phyloP scores from a whole-genome alignment of 2,113 vertebrate genomes.

The Rhinogobius similis region DNA sequence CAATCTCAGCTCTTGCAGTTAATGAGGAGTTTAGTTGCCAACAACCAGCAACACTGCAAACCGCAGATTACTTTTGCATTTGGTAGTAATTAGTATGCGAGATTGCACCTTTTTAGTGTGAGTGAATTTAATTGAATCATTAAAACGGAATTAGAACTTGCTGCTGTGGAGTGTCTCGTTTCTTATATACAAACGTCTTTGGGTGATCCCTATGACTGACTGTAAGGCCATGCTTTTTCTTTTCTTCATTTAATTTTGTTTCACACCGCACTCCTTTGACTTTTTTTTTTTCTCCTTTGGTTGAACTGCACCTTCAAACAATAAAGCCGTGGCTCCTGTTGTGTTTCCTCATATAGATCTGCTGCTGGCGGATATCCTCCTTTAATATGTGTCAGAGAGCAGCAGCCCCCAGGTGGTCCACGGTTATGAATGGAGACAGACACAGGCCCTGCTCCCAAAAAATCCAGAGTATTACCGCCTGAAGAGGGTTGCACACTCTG shows the following conservation, averaged over 20 bases:
- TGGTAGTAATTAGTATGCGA: not conserved
- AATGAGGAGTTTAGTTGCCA: not conserved
- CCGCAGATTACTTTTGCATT: not conserved
- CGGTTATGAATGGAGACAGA: slow-evolving; percentile 71
- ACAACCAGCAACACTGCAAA: not conserved
- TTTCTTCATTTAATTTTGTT: not conserved
- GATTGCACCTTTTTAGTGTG: not conserved
- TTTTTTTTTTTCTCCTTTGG: slow-evolving; percentile 40
- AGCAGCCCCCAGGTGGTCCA: slow-evolving; percentile 54
- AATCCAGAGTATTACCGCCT: slow-evolving; percentile 63
- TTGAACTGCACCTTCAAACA: slow-evolving; percentile 66
- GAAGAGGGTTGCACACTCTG: slow-evolving; percentile 31
- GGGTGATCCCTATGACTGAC: not conserved
- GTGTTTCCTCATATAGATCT: slow-evolving; percentile 65
- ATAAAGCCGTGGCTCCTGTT: slow-evolving; percentile 59
- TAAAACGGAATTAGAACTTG: not conserved
- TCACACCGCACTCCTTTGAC: not conserved
- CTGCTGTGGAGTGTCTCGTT: not conserved
- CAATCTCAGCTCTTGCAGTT: not conserved
- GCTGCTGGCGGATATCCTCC: slow-evolving; percentile 59
- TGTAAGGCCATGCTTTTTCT: not conserved
- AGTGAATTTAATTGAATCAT: not conserved
- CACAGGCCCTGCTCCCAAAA: slow-evolving; percentile 67
- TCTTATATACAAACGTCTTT: not conserved
- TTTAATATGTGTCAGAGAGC: slow-evolving; percentile 70